A percentile compares a stretch with the other conserved stretches of the same genome.
phyloP scores from a whole-genome alignment of 2,113 vertebrate genomes.

The Burhinus bistriatus region DNA sequence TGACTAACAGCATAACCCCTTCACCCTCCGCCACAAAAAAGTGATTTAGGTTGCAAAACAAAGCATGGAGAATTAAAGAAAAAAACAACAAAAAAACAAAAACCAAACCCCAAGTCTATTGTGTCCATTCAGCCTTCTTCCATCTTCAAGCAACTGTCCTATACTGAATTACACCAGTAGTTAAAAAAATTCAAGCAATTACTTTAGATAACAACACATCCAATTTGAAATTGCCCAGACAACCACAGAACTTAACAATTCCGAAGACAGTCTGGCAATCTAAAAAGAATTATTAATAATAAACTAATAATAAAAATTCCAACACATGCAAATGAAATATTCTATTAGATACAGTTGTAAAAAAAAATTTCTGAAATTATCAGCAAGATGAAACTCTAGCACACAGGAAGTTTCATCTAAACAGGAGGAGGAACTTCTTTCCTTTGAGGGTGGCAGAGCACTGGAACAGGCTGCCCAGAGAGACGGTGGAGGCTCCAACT shows the following conservation, averaged over 20 bases:
- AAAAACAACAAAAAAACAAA: neutral
- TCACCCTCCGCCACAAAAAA: neutral
- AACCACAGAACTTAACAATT: neutral
- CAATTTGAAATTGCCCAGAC: neutral
- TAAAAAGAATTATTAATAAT: neutral
- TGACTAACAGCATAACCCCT: neutral
- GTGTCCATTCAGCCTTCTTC: neutral
- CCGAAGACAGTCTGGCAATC: neutral
- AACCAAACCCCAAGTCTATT: too few species aligned
- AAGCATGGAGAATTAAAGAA: neutral
- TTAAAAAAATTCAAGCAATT: neutral
- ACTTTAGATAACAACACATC: neutral
- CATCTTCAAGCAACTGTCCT: neutral
- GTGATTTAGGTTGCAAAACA: neutral
- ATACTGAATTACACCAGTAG: neutral
- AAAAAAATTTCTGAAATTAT: neutral
- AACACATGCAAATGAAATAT: neutral
- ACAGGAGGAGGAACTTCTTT: too few species aligned
- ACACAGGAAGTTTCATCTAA: too few species aligned
- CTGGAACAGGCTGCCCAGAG: too few species aligned
- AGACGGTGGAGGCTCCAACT: too few species aligned
- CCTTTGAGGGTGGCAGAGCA: too few species aligned
- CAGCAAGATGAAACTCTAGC: neutral
- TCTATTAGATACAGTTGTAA: neutral
- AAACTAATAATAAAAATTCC: neutral